Base-by-base conservation (phyloP, 2,888 invertebrate genomes). In the Sicus ferrugineus region DNA sequence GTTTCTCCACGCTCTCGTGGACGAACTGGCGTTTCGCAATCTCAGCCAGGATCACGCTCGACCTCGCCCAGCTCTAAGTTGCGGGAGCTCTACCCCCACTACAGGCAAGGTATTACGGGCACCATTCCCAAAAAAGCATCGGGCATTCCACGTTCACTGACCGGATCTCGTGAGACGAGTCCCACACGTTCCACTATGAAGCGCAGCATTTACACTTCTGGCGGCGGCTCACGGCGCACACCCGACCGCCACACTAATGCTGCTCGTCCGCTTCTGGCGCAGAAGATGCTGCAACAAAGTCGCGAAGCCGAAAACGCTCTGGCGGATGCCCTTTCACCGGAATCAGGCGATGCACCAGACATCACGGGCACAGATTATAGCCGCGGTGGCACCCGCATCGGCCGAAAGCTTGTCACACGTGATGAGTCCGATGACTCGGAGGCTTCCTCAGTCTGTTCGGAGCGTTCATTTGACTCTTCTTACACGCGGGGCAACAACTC, bases 371-470 rank as follows among this genome's bases (percentile, higher is more conserved):
- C 72, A 31, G 82, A 82, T 21, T 82, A 79, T 67, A 74, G 77
- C 69, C 80, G 81, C 11, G 52, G 65, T 3, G 72, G 71, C 0
- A 66, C 72, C 2, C 86, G 94, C 90, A 71, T 85, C 0, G 84
- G 86, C 26, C 87, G 88, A 54, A 89, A 89, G 23, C 76, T 84
- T 61, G 77, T 84, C 67, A 81, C 82, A 2, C 93, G 93, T 31
- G 94, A 95, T 79, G 92, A 92, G 79, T 92, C 92, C 16, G 93
- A 93, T 77, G 95, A 96, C 80, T 95, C 96, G 9, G 97, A 98
- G 84, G 97, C 96, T 0, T 97, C 97, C 61, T 97, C 96, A 80
- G 93, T 98, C 14, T 97, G 97, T 83, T 97, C 97, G 0, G 97
- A 97, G 79, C 87, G 94, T 31, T 95, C 95, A 64, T 90, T 93